phyloP scores from a whole-genome alignment of 2,888 invertebrate species.

The Heliconius sara region DNA sequence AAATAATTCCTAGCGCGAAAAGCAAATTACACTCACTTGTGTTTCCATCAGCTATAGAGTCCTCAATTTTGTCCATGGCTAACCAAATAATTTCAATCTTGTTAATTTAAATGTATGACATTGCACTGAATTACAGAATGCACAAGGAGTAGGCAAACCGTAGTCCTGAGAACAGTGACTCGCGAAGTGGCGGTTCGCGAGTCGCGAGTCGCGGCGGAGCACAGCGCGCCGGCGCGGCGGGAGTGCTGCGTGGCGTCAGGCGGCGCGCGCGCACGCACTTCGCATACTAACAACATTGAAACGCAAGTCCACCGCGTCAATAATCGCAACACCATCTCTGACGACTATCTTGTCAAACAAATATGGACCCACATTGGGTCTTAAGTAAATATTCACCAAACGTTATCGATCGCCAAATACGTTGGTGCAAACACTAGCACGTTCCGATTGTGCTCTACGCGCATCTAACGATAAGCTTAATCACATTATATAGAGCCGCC shows the following conservation, averaged over 20 bases:
- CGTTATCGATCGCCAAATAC: conserved; percentile 74
- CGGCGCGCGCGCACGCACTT: conserved; percentile 75
- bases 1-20: neutral
- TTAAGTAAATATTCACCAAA: conserved; percentile 66
- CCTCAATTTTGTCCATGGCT: conserved; percentile 53
- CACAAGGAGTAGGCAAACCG: conserved; percentile 63
- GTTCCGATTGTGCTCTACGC: conserved; percentile 65
- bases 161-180: conserved; percentile 61
- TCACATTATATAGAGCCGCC: conserved; percentile 57
- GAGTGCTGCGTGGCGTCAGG: conserved; percentile 71
- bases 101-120: conserved; percentile 63
- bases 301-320: conserved; percentile 63
- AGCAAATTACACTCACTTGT: conserved; percentile 54
- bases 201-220: conserved; percentile 56
- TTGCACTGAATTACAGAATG: conserved; percentile 72
- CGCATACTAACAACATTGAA: conserved; percentile 75
- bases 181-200: conserved; percentile 63
- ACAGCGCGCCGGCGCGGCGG: conserved; percentile 58
- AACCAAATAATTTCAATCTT: conserved; percentile 41
- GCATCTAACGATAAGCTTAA: conserved; percentile 64
- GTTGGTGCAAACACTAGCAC: conserved; percentile 64
- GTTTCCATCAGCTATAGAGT: conserved; percentile 57
- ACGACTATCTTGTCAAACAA: conserved; percentile 72
- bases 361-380: conserved; percentile 61
- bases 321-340: conserved; percentile 72